These are phyloP conservation scores for Eucidaris tribuloides DNA, from an alignment of 35 echinoderm and acorn worm genomes.

Conservation along the genomic window DNA sequence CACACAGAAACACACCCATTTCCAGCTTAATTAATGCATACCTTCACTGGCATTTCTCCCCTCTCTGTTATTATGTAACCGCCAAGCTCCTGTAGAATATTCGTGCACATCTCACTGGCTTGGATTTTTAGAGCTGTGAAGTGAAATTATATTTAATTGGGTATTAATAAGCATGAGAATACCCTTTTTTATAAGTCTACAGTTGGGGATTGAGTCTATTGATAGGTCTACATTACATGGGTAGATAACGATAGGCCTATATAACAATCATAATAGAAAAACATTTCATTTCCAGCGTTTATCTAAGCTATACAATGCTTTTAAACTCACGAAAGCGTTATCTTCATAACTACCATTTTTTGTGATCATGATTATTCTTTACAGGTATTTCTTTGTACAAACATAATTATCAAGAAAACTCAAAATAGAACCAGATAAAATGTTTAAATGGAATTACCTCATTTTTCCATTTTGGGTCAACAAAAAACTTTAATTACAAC, in stretches of 20 bases:
- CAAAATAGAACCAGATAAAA: too few relatives aligned
- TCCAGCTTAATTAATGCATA: neutral
- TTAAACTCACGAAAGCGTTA: too few relatives aligned
- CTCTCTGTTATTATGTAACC: slow-evolving; percentile 56
- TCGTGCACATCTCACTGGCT: slow-evolving; percentile 85
- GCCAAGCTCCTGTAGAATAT: slow-evolving; percentile 66
- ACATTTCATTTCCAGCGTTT: neutral
- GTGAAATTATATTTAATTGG: too few relatives aligned
- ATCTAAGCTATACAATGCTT: neutral
- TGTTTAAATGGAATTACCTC: too few relatives aligned
- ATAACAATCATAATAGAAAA: neutral
- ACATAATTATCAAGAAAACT: too few relatives aligned
- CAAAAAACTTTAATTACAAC: too few relatives aligned
- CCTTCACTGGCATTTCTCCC: slow-evolving; percentile 93
- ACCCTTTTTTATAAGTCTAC: neutral
- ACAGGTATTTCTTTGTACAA: too few relatives aligned
- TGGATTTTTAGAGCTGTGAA: slow-evolving; percentile 82
- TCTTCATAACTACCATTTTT: too few relatives aligned
- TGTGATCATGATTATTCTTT: too few relatives aligned
- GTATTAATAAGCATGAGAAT: neutral
- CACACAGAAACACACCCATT: neutral
- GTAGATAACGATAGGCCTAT: too few relatives aligned
- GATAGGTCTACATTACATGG: neutral
- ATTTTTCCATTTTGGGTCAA: too few relatives aligned
- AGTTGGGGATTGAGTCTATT: neutral